phyloP scores from a whole-genome alignment of 2,888 invertebrate genomes.

The Sisyra nigra region DNA sequence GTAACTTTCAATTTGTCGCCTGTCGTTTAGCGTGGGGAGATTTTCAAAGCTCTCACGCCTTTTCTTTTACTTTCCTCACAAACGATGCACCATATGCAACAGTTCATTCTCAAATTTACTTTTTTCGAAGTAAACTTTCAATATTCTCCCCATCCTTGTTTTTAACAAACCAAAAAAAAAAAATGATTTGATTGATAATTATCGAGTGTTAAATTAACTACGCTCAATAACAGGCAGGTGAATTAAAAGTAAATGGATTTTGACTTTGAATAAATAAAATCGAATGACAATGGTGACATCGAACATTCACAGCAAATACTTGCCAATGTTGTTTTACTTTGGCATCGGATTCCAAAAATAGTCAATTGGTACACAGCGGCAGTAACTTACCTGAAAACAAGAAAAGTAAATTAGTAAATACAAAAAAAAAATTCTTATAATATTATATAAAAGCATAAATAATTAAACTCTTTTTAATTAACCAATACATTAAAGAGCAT shows the following conservation, averaged over 20 bases:
- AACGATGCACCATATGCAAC: neutral
- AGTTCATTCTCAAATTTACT: neutral
- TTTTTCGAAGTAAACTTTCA: neutral
- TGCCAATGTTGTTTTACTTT: too few species aligned
- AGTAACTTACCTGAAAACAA: conserved; percentile 2
- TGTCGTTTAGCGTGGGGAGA: conserved; percentile 2
- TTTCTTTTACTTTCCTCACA: too few species aligned
- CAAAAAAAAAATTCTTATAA: neutral
- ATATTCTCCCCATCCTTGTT: neutral
- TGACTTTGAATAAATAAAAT: neutral
- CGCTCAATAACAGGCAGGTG: too few species aligned
- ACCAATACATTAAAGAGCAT: too few species aligned
- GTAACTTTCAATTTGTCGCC: conserved; percentile 6
- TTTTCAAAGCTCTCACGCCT: too few species aligned
- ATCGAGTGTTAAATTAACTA: too few species aligned
- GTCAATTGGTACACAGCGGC: neutral
- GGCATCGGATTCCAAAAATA: too few species aligned
- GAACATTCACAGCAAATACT: too few species aligned
- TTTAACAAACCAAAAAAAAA: neutral
- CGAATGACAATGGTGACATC: neutral
- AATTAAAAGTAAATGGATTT: neutral
- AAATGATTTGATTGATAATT: too few species aligned
- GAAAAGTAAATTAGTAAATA: conserved; percentile 2
- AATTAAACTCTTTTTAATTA: too few species aligned
- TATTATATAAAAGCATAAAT: neutral